Percentiles rank a stretch among this genome's conserved stretches.
Conservation (phyloP, 2,797 vertebrate species). For the Coregonus sp. region DNA sequence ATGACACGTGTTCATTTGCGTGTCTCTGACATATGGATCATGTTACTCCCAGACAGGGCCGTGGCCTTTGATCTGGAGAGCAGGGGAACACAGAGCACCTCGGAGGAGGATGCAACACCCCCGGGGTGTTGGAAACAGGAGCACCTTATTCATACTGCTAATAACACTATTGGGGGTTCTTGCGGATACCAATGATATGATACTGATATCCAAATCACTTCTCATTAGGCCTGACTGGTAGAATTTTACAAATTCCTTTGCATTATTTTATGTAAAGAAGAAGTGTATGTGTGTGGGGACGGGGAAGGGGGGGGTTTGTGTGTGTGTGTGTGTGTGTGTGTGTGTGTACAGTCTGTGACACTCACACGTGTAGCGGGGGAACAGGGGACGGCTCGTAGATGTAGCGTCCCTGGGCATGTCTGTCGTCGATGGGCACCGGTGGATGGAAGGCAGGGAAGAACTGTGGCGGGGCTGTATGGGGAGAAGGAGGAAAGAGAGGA, state of each 20-base stretch:
- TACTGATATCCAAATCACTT: conserved; percentile 22
- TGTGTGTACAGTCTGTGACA: conserved; percentile 48
- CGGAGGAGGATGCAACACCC: conserved; percentile 52
- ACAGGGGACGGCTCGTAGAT: conserved; percentile 95
- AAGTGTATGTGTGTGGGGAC: background rate
- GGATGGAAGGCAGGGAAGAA: conserved; percentile 96
- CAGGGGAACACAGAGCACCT: conserved; percentile 40
- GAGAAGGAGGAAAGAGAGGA: conserved; percentile 25
- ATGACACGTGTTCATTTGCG: conserved; percentile 77
- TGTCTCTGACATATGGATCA: conserved; percentile 70
- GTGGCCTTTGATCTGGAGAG: conserved; percentile 69
- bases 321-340: too few relatives aligned
- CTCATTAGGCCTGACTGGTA: conserved; percentile 17
- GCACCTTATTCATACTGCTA: background rate
- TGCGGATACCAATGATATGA: conserved; percentile 20
- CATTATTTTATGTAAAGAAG: background rate
- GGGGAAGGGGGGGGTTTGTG: too few relatives aligned
- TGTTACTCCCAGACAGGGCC: conserved; percentile 53
- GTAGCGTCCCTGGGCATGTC: conserved; percentile 96
- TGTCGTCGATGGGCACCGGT: conserved; percentile 93
- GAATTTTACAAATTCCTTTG: background rate
- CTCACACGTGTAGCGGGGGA: conserved; percentile 94
- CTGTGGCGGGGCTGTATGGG: conserved; percentile 87
- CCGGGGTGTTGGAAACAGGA: conserved; percentile 34
- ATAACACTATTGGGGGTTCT: conserved; percentile 7